These are phyloP conservation scores for Drosophila ogumai DNA, from an alignment of 1,140 invertebrate genomes.

Conservation along the genomic window DNA sequence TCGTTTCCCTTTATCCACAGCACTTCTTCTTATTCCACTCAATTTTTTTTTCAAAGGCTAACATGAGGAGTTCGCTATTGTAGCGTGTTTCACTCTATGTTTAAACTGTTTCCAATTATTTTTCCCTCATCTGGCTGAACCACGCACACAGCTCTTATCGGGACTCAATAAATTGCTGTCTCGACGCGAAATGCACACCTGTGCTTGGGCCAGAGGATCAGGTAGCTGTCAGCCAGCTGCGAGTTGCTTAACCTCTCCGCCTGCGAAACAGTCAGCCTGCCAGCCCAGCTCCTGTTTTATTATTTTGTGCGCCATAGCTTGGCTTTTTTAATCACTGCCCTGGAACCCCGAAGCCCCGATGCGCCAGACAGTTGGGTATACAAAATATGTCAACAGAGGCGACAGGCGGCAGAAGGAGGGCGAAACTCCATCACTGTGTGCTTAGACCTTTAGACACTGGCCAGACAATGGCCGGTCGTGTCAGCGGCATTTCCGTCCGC, in stretches of 20 bases:
- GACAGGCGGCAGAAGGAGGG: constrained; percentile 38
- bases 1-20: not conserved
- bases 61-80: constrained; percentile 9
- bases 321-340: constrained; percentile 58
- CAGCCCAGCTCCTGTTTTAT: constrained; percentile 27
- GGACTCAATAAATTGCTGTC: constrained; percentile 57
- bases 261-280: constrained; percentile 2
- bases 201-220: constrained; percentile 30
- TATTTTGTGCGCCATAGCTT: constrained; percentile 36
- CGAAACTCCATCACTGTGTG: constrained; percentile 43
- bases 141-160: constrained; percentile 31
- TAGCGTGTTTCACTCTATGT: constrained; percentile 16
- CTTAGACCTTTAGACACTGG: constrained; percentile 62
- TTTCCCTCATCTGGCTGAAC: constrained; percentile 12
- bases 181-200: constrained; percentile 49
- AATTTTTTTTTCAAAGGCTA: not conserved
- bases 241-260: constrained; percentile 60
- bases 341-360: constrained; percentile 10
- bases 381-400: constrained; percentile 62
- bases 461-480: constrained; percentile 61
- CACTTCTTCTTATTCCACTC: not conserved
- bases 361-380: constrained; percentile 51
- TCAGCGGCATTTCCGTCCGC: constrained; percentile 47
- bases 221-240: constrained; percentile 42
- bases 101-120: constrained; percentile 56